phyloP scores from a whole-genome alignment of 2,888 invertebrate genomes.

The Atethmia centrago region DNA sequence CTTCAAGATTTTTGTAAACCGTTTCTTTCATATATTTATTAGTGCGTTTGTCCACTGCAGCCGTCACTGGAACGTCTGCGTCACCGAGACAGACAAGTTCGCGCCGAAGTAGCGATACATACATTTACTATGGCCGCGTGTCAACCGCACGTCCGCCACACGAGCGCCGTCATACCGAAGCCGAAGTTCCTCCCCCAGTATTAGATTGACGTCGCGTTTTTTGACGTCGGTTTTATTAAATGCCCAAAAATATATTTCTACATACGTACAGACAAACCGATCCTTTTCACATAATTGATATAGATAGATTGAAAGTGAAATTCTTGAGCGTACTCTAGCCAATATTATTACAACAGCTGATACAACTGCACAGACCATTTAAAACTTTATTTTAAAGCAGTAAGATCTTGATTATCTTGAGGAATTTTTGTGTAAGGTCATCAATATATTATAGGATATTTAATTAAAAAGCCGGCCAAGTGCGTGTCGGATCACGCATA shows the following conservation, averaged over 20 bases:
- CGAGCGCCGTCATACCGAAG: background rate
- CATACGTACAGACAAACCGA: conserved; percentile 16
- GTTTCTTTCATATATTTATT: background rate
- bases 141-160: background rate
- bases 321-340: conserved; percentile 58
- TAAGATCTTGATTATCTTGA: conserved; percentile 12
- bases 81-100: too few relatives aligned
- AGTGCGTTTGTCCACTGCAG: background rate
- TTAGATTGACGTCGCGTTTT: too few relatives aligned
- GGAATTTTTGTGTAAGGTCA: conserved; percentile 1
- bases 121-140: too few relatives aligned
- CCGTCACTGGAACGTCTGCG: too few relatives aligned
- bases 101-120: too few relatives aligned
- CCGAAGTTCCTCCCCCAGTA: background rate
- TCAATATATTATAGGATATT: conserved; percentile 47
- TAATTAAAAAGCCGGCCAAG: conserved; percentile 52
- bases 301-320: conserved; percentile 62
- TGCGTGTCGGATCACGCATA: too few relatives aligned
- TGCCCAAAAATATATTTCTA: background rate
- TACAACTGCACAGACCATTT: conserved; percentile 21
- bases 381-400: background rate
- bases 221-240: background rate
- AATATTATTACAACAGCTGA: conserved; percentile 61
- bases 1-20: background rate
- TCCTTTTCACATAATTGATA: conserved; percentile 9